Evolutionary conservation across 2,888 invertebrate species (phyloP), one percentile per base, ranked within the genome.

Genomic region (Cantharis flavilabris): DNA sequence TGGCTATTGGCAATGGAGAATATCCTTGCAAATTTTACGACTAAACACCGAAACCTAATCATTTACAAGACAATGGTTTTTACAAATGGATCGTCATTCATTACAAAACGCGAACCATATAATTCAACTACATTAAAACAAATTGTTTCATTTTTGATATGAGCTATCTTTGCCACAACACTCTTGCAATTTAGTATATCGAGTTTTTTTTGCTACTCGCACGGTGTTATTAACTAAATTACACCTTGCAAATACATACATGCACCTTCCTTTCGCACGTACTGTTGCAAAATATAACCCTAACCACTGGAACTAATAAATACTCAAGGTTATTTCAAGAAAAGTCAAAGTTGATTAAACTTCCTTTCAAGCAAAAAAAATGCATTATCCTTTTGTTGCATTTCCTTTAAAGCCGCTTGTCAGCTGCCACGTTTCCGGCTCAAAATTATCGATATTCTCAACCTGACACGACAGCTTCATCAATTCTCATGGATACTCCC

Each of bases 261-360:
- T 67, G 65, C 65, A 67, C 18, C 26, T n/a, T 67, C 65, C 49
- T 49, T 49, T 49, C n/a, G 49, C 49, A 49, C 49, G 49, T 49
- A 49, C 49, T 49, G 7, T 49, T n/a, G 18, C 65, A 67, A 67
- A 67, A 67, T 20, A 64, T 18, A 67, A 67, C 26, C 65, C 26
- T 67, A 16, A 67, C 18, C 14, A 18, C 20, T 23, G 20, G 26
- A 67, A 23, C 65, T 26, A 23, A 67, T 20, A 20, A 67, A 23
- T 18, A 67, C 26, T 20, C n/a, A 26, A 18, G 65, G 20, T 23
- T 67, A 23, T 67, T 67, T 67, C 65, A 67, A 67, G 26, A 67
- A 67, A 33, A 20, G 18, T 67, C 65, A 67, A 67, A 67, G 65
- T 67, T 67, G 65, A 67, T 67, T 67, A 67, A 67, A 67, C 65